Evolutionary conservation across 2,113 vertebrate species (phyloP), one percentile per base, ranked within the genome.

Genomic region (Tupaia chinensis): DNA sequence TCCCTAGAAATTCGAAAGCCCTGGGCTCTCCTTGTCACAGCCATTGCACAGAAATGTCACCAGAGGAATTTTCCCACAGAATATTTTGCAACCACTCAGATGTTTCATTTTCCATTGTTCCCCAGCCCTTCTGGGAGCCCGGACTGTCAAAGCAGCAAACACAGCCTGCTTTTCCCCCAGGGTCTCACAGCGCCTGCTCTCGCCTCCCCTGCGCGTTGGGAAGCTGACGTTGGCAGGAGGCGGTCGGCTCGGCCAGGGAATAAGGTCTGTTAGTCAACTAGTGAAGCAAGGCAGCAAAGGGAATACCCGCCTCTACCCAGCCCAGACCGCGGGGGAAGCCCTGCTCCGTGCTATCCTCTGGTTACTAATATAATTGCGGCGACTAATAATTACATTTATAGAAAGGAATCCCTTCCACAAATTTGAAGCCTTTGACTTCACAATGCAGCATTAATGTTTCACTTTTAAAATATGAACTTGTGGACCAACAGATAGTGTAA

Each of bases 41-140:
- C 81, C 54, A 0, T 17, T 0, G 8, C 76, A 60, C 79, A 83
- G 16, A 93, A 95, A 90, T 86, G 70, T 65, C 84, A 19, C 65
- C 61, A 9, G 92, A 69, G 97, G 97, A 95, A 85, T 79, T 94
- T 97, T 97, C 93, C 96, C 95, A 84, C 5, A 54, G 97, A 94
- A 95, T 80, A 94, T 96, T 94, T 74, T 53, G 19, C 84, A 97
- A 19, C 92, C 87, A 72, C 95, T 97, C 95, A 80, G 79, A 95
- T 65, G 96, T 96, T 95, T 95, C 96, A 91, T 95, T 97, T 97
- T 93, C 92, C 85, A 82, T 97, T 95, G 95, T 97, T 83, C 88
- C 76, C 92, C 80, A 89, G 93, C 58, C 77, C 92, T 72, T 76
- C 91, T 66, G 6, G 0, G 13, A 94, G 70, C 80, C 89, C 87